Percentiles rank a stretch among this genome's conserved stretches.
Conservation (phyloP, 1,140 invertebrate genomes). For the Heterodera carotae region DNA sequence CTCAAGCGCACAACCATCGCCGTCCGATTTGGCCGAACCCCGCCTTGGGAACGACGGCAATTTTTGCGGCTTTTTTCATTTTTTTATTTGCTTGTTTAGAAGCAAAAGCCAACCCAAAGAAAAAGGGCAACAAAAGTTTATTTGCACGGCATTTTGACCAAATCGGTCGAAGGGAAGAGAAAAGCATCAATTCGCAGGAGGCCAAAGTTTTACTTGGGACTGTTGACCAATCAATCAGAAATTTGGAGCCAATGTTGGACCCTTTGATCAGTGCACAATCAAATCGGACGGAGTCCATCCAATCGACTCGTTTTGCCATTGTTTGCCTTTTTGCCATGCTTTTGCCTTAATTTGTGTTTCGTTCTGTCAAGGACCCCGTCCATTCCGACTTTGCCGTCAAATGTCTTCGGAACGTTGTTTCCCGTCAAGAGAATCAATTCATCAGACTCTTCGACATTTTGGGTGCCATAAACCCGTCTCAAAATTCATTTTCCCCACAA, state of each 20-base stretch:
- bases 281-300: neutral
- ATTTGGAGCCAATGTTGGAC: slow-evolving; percentile 3
- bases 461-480: slow-evolving; percentile 1
- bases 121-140: slow-evolving; percentile 13
- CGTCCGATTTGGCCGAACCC: neutral
- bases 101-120: neutral
- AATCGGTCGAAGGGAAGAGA: neutral
- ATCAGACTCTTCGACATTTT: slow-evolving; percentile 47
- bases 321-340: slow-evolving; percentile 7
- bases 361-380: slow-evolving; percentile 46
- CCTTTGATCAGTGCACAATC: neutral
- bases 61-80: neutral
- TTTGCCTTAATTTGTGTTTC: neutral
- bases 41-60: neutral
- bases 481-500: neutral
- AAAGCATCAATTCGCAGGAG: neutral
- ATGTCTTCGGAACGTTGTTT: slow-evolving; percentile 30
- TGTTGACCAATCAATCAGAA: neutral
- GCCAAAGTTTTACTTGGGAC: neutral
- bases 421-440: slow-evolving; percentile 47
- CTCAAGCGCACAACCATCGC: neutral
- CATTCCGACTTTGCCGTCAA: slow-evolving; percentile 49
- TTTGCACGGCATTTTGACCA: slow-evolving; percentile 19
- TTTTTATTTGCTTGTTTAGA: slow-evolving; percentile 5
- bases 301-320: slow-evolving; percentile 11